Evolutionary conservation across 2,888 invertebrate species (phyloP), one percentile per base, ranked within the genome.

Genomic region (Diarsia brunnea): DNA sequence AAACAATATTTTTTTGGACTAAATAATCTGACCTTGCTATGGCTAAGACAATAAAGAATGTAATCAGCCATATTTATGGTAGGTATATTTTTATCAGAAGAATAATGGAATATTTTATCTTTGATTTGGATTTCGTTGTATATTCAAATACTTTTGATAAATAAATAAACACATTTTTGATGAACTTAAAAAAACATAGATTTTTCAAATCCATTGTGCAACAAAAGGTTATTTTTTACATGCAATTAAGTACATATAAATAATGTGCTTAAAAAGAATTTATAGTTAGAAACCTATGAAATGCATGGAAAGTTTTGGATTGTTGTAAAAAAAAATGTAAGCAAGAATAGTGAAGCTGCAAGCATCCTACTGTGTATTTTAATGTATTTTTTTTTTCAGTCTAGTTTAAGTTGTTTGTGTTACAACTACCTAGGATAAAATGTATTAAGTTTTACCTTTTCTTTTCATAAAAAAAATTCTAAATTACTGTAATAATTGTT

Each of bases 361-460:
- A 61, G 81, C 78, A 84, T 51, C 80, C 84, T 80, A 24, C 80
- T 87, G 82, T 76, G 60, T 81, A 84, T 78, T 83, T 79, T 81
- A 79, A 73, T 85, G 68, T 74, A 75, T 76, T 79, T 84, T 79
- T 78, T 78, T 73, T 80, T 81, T 73, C 72, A 43, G n/a, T 73
- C 65, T 88, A 85, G 78, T 49, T 71, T 84, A 77, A 84, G 84
- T 78, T 85, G 72, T 82, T 79, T 82, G 65, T 80, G 74, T 81
- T 79, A 81, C 81, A 84, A 75, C 69, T 79, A 21, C 24, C 79
- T 82, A 87, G 81, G 21, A 82, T 88, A 81, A 82, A 84, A 86
- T 86, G 78, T 82, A 84, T 79, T 88, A 79, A 78, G 73, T 84
- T 87, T 81, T 77, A 84, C 7, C 51, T 76, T 76, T 75, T 79